Conservation (phyloP, 2,797 vertebrate genomes). For the Eurystomus glaucurus region DNA sequence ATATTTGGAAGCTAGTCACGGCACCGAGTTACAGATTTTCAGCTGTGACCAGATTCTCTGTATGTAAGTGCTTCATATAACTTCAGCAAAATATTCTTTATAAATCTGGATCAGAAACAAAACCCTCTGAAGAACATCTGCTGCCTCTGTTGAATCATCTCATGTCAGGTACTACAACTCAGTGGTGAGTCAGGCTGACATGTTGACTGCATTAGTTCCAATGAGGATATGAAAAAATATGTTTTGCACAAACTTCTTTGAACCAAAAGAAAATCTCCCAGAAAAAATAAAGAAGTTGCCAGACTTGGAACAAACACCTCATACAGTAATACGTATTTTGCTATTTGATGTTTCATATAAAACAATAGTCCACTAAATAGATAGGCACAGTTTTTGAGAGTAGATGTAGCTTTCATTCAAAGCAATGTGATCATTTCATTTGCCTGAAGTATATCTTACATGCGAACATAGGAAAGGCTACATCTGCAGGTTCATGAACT, state of each 20-base stretch:
- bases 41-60: not conserved
- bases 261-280: not conserved
- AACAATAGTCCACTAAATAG: not conserved
- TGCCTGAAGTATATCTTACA: not conserved
- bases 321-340: not conserved
- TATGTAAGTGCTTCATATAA: not conserved
- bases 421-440: not conserved
- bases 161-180: not conserved
- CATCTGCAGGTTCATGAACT: not conserved
- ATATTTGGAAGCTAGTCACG: not conserved
- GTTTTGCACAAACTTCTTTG: not conserved
- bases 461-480: not conserved
- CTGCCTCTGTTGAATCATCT: not conserved
- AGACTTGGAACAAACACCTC: not conserved
- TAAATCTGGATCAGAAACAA: not conserved
- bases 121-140: not conserved
- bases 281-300: not conserved
- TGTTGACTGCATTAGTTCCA: not conserved
- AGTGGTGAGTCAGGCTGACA: not conserved
- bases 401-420: not conserved
- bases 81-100: not conserved
- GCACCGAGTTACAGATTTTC: not conserved
- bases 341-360: not conserved
- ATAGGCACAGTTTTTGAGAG: not conserved
- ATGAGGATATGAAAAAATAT: not conserved